Conservation (phyloP, 2,797 vertebrate species). For the Clarias fuscus region DNA sequence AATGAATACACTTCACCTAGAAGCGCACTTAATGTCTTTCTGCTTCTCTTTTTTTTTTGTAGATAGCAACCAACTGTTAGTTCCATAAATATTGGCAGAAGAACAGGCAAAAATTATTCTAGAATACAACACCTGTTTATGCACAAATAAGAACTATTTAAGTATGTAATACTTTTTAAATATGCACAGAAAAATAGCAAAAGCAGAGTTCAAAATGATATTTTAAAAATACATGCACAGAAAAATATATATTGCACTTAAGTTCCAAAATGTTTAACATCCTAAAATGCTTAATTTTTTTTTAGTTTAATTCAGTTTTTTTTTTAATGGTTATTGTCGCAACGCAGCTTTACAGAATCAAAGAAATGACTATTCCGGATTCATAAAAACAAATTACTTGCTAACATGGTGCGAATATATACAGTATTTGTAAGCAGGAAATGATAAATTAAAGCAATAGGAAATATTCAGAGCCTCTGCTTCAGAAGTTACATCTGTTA, state of each 20-base stretch:
- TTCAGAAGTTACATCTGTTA: no score
- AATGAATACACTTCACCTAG: conserved; percentile 4
- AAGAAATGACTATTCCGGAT: no score
- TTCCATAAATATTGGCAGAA: conserved; percentile 7
- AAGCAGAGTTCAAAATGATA: background rate
- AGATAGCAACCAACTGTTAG: background rate
- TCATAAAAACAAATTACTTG: no score
- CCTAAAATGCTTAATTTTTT: no score
- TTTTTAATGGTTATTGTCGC: no score
- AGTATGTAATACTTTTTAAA: background rate
- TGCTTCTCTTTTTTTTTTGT: background rate
- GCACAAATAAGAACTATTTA: background rate
- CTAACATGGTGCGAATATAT: no score
- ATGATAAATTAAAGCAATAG: no score
- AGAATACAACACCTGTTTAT: no score
- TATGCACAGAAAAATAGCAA: background rate
- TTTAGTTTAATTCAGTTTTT: no score
- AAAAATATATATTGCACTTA: background rate
- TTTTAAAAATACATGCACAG: background rate
- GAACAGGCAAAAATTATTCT: background rate
- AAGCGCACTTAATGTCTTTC: background rate
- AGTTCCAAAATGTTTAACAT: background rate
- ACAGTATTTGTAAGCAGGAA: no score
- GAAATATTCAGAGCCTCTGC: no score
- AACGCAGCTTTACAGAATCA: no score